A percentile compares a stretch with the other conserved stretches of the same genome.
Conservation (phyloP, 2,797 vertebrate genomes). For the Novumbra hubbsi region DNA sequence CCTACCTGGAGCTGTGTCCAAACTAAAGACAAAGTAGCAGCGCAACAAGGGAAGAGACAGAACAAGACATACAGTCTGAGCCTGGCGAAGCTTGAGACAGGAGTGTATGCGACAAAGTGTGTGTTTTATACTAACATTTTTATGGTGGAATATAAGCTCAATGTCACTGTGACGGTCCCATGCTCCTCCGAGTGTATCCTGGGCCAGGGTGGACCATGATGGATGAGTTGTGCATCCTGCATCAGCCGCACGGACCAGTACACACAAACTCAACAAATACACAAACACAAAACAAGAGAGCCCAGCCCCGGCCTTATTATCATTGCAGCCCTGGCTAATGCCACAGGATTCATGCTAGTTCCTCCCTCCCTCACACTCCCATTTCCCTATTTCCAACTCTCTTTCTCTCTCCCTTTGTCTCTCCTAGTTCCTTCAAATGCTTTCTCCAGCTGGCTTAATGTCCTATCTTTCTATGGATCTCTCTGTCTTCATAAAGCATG, state of each 20-base stretch:
- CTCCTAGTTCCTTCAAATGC: background rate
- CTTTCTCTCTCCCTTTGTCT: slow-evolving; percentile 10
- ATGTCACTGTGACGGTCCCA: slow-evolving; percentile 67
- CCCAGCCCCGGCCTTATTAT: slow-evolving; percentile 47
- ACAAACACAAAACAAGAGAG: background rate
- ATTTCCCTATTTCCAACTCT: too few species aligned
- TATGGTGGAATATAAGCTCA: slow-evolving; percentile 70
- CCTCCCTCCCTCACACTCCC: slow-evolving; percentile 35
- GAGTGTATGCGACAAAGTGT: slow-evolving; percentile 35
- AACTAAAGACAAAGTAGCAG: background rate
- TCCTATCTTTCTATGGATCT: background rate
- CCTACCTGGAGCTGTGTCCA: slow-evolving; percentile 34
- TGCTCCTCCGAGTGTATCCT: slow-evolving; percentile 61
- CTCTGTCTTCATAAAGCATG: slow-evolving; percentile 10
- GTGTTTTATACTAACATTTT: slow-evolving; percentile 52
- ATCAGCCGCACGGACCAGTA: slow-evolving; percentile 55
- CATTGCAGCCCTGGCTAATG: slow-evolving; percentile 55
- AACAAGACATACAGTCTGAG: slow-evolving; percentile 10
- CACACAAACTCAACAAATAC: background rate
- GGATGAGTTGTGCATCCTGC: slow-evolving; percentile 62
- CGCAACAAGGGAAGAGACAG: background rate
- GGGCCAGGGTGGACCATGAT: slow-evolving; percentile 63
- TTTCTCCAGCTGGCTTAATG: background rate
- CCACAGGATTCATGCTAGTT: slow-evolving; percentile 65
- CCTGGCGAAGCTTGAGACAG: slow-evolving; percentile 19